Percentiles rank a stretch among this genome's conserved stretches.
These are phyloP conservation scores for Fregetta grallaria DNA, from an alignment of 2,113 vertebrate species.

Conservation along the genomic window DNA sequence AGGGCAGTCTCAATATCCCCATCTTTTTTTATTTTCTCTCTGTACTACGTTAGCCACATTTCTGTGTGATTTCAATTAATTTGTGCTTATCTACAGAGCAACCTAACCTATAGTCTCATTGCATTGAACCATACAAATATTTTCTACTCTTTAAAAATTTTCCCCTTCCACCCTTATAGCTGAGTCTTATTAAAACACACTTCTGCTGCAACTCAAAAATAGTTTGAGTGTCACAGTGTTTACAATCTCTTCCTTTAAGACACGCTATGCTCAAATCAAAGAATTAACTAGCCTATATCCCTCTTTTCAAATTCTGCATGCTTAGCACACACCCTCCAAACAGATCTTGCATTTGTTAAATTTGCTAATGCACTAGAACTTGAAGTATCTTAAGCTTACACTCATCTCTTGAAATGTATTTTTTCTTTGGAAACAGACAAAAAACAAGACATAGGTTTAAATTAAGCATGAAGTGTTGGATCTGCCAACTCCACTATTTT, in stretches of 20 bases:
- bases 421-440: not conserved
- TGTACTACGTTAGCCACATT: not conserved
- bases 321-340: not conserved
- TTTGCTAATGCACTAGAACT: not conserved
- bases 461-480: not conserved
- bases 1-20: slow-evolving; percentile 29
- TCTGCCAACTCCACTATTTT: not conserved
- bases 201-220: not conserved
- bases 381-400: not conserved
- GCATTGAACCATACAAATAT: not conserved
- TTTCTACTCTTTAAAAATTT: not conserved
- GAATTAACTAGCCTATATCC: not conserved
- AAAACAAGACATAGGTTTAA: not conserved
- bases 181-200: not conserved
- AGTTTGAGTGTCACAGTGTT: not conserved
- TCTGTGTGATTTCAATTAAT: not conserved
- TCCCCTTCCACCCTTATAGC: not conserved
- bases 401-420: not conserved
- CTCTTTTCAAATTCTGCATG: not conserved
- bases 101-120: not conserved
- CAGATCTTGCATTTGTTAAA: not conserved
- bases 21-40: not conserved
- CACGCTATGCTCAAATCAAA: not conserved
- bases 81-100: not conserved
- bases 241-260: not conserved